Evolutionary conservation across 2,797 vertebrate genomes (phyloP).

Genomic region (Danio aesculapii): DNA sequence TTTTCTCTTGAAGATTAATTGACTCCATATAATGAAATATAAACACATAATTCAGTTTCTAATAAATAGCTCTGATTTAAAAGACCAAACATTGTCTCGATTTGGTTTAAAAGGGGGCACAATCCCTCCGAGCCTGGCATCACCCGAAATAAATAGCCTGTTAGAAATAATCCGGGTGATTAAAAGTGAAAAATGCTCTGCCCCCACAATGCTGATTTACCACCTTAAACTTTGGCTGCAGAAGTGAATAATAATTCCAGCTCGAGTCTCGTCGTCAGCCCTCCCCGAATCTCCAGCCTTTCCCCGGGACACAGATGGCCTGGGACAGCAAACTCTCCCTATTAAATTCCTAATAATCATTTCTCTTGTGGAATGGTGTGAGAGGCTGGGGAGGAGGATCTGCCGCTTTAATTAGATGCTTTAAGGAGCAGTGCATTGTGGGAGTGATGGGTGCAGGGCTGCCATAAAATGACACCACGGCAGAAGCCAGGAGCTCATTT

Average conservation of each 20-base stretch:
- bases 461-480: constrained; percentile 89
- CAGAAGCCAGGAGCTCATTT: constrained; percentile 89
- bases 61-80: no score
- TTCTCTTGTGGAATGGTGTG: constrained; percentile 84
- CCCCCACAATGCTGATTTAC: constrained; percentile 89
- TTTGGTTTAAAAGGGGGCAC: constrained; percentile 36
- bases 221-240: constrained; percentile 79
- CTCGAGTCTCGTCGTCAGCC: constrained; percentile 69
- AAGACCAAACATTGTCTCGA: not conserved
- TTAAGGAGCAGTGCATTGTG: constrained; percentile 92
- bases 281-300: constrained; percentile 91
- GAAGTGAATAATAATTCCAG: constrained; percentile 66
- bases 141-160: constrained; percentile 71
- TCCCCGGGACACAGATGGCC: constrained; percentile 97
- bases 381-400: constrained; percentile 87
- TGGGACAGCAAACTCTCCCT: constrained; percentile 95
- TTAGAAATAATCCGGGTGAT: constrained; percentile 94
- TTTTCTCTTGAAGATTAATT: no score
- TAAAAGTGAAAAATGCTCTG: constrained; percentile 90
- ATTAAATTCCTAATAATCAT: constrained; percentile 99
- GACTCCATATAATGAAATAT: no score
- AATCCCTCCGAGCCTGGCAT: constrained; percentile 50
- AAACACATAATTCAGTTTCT: no score
- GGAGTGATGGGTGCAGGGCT: constrained; percentile 89
- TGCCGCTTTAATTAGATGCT: constrained; percentile 99